Base-by-base conservation (phyloP, 23 tunicate genomes). In the Oikopleura dioica region DNA sequence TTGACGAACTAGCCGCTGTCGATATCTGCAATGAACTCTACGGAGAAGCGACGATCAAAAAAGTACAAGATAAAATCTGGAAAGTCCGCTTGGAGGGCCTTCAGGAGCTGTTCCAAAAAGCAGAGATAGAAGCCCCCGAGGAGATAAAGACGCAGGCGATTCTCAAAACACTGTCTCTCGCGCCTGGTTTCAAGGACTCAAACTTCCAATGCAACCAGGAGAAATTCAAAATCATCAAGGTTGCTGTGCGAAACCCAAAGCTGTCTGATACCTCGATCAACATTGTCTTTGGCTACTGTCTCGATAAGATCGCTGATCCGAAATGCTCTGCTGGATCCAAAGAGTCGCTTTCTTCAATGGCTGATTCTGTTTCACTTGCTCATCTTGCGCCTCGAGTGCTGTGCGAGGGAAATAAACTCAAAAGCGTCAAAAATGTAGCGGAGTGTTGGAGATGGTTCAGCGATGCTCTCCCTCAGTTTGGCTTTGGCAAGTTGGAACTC, bases 11-110 rank as follows among this genome's bases (percentile, higher is more conserved):
- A 0, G 99, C 59, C 28, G 95, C 82, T 36, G 86, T 83, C 16
- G 95, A 94, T 36, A 76, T 81, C 50, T 80, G 87, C 28, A 79
- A 69, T 2, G 83, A 69, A 29, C 78, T 86, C 29, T 80, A 86
- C 0, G 76, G 76, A 24, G 81, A 59, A 4, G 99, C 86, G 55
- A 85, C 75, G 38, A 75, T 55, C 59, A 36, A 76, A 0, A 87
- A 94, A 72, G 76, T 94, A 5, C 35, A 76, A 35, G 81, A 94
- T 50, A 38, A 77, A 0, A 81, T 80, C 59, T 94, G 99, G 99
- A 94, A 94, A 76, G 99, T 86, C 69, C 76, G 99, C 55, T 69
- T 84, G 16, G 95, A 86, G 37, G 99, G 99, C 1, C 77, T 94
- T 35, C 88, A 94, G 79, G 51, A 85, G 0, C 35, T 80, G 33